Conservation (phyloP, 2,888 invertebrate genomes). For the Pelosia muscerda region DNA sequence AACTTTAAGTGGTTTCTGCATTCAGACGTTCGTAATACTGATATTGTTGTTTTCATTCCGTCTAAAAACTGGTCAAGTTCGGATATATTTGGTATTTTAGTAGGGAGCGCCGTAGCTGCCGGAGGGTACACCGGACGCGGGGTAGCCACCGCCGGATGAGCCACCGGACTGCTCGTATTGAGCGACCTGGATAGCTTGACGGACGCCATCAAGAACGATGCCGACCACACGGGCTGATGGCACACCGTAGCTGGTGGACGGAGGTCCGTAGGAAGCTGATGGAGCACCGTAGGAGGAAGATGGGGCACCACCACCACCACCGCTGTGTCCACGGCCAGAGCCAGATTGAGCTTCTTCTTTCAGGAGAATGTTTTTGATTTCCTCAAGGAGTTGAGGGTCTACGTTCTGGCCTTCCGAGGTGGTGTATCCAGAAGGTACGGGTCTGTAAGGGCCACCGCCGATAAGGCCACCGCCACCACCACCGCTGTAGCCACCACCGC, state of each 20-base stretch:
- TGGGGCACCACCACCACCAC: slow-evolving; percentile 88
- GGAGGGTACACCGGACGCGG: slow-evolving; percentile 86
- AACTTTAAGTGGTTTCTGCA: slow-evolving; percentile 51
- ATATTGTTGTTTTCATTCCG: slow-evolving; percentile 35
- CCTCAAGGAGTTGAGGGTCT: slow-evolving; percentile 92
- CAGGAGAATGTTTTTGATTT: slow-evolving; percentile 94
- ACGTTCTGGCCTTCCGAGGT: slow-evolving; percentile 94
- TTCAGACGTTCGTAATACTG: slow-evolving; percentile 39
- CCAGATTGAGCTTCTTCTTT: slow-evolving; percentile 91
- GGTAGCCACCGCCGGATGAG: slow-evolving; percentile 82
- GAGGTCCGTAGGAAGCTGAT: slow-evolving; percentile 88
- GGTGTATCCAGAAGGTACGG: slow-evolving; percentile 92
- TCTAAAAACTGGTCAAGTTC: slow-evolving; percentile 50
- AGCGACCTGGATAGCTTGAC: slow-evolving; percentile 95
- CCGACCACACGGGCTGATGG: slow-evolving; percentile 90
- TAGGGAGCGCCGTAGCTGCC: slow-evolving; percentile 90
- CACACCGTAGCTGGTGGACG: slow-evolving; percentile 83
- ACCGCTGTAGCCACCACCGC: slow-evolving; percentile 59
- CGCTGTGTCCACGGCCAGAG: slow-evolving; percentile 83
- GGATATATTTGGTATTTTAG: slow-evolving; percentile 65
- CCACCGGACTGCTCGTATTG: slow-evolving; percentile 91
- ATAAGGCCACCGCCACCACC: slow-evolving; percentile 69
- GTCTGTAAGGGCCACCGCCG: slow-evolving; percentile 91
- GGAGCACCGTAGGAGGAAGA: slow-evolving; percentile 89
- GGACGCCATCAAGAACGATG: slow-evolving; percentile 94